phyloP scores from a whole-genome alignment of 2,113 vertebrate species.

The Lontra canadensis region DNA sequence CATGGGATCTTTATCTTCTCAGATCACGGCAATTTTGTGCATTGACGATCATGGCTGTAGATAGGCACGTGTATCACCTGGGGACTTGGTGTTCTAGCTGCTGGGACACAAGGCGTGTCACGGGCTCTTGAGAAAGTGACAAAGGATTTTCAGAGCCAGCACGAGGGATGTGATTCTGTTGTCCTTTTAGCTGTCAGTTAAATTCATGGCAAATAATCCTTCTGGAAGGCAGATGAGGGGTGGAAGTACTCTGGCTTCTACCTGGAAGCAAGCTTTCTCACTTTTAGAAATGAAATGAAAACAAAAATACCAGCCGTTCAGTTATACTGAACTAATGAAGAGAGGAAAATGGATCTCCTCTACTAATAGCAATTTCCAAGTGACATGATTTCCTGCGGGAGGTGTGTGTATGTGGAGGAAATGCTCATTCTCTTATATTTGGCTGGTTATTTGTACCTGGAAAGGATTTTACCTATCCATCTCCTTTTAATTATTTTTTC shows the following conservation, averaged over 20 bases:
- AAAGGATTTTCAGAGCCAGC: background rate
- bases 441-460: background rate
- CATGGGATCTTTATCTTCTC: background rate
- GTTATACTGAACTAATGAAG: background rate
- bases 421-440: background rate
- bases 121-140: background rate
- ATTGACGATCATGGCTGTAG: background rate
- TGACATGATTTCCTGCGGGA: background rate
- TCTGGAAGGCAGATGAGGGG: background rate
- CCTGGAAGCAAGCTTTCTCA: background rate
- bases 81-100: background rate
- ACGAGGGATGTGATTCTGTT: background rate
- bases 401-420: background rate
- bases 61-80: background rate
- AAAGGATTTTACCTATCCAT: background rate
- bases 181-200: background rate
- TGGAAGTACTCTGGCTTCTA: background rate
- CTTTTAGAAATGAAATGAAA: slow-evolving; percentile 44
- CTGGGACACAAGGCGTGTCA: background rate
- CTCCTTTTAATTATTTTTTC: background rate
- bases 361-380: background rate
- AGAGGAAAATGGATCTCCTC: background rate
- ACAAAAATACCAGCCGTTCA: background rate
- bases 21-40: background rate
- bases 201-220: background rate